Base-by-base conservation (phyloP, 2,797 vertebrate genomes). In the Spea hammondii region DNA sequence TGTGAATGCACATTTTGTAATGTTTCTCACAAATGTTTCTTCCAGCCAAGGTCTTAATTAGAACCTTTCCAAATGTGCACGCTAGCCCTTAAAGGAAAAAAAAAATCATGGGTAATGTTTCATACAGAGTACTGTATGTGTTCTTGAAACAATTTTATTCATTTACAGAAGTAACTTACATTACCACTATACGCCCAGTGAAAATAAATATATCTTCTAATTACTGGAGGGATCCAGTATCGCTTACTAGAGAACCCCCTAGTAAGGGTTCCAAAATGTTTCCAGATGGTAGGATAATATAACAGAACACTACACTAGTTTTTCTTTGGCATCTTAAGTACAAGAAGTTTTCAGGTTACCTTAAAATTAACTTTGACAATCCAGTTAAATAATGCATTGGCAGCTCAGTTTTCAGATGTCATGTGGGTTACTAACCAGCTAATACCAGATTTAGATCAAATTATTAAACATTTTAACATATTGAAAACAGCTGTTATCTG, bases 191-290 rank as follows among this genome's bases (percentile, higher is more conserved):
- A 62, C 5, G 3, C 44, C 57, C 46, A 45, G 49, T 76, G n/a
- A 57, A 76, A 54, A 48, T 67, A 55, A 76, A 57, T 65, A 76
- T 51, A 64, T 76, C 62, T 74, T 50, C 64, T 64, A 65, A 67
- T 8, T 9, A 48, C 64, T 57, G 50, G 32, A 53, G 4, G n/a
- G 6, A 67, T 57, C 57, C 14, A 47, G 69, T 64, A n/a, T 12
- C 45, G 14, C 54, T 60, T 17, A 76, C 32, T 17, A 8, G 4
- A 76, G 74, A 57, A 65, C 57, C 62, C 59, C 49, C 14, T 62
- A 62, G 14, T 8, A 65, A 64, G 57, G 13, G 69, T 59, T 8
- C 49, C 9, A 68, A 67, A 76, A 68, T 59, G n/a, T 50, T 76
- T 59, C 51, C 65, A 76, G 74, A 68, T 60, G 54, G 60, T 13